Evolutionary conservation across 2,113 vertebrate species (phyloP), one percentile per base, ranked within the genome.

Genomic region (Callipepla squamata): DNA sequence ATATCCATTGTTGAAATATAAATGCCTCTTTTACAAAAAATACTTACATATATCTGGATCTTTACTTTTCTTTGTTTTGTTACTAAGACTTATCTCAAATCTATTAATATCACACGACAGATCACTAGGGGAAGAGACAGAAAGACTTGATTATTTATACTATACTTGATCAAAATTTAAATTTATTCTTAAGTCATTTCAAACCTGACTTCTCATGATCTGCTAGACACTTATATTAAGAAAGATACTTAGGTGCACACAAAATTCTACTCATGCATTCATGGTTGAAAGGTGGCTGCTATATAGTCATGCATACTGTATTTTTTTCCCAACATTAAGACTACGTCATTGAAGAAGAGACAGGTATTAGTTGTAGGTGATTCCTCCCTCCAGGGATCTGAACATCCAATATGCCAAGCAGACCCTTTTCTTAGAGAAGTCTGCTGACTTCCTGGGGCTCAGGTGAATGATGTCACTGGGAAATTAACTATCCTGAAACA

Each of bases 31-130:
- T 81, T 66, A 89, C 28, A 87, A 26, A 78, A 85, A 75, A 87
- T 89, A 99, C 99, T 99, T 98, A 99, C 99, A 98, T 96, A 99
- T 99, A 97, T 99, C 99, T 93, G 98, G 98, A 97, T 99, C 99
- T 98, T 99, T 99, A 98, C 98, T 99, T 97, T 99, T 99, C 98
- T 99, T 99, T 81, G 99, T 99, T 98, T 99, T 99, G 98, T 99
- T 99, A 98, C 99, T 99, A 95, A 99, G 98, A 96, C 98, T 99
- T 97, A 99, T 99, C 97, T 99, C 99, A 98, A 99, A 99, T 97
- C 99, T 97, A 95, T 99, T 99, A 97, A 99, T 99, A 97, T 99
- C 99, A 97, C 99, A 98, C 69, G 99, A 99, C 96, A 99, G 97
- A 97, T 99, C 99, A 98, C 99, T 99, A 93, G 91, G 91, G 48